phyloP scores from a whole-genome alignment of 1,140 invertebrate genomes.

The Drosophila serrata region DNA sequence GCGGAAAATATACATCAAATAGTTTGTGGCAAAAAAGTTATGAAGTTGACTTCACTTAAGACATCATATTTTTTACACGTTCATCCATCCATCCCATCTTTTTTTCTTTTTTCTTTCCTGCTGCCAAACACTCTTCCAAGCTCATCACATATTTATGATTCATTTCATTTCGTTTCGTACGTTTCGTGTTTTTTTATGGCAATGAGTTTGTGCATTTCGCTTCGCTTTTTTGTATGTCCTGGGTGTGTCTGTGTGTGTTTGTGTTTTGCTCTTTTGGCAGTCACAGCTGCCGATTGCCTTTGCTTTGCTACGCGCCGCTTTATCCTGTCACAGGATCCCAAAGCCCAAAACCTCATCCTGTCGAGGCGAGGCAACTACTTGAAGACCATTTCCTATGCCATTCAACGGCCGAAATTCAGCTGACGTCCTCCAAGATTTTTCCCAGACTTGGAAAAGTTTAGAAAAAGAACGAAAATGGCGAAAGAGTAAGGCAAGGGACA shows the following conservation, averaged over 20 bases:
- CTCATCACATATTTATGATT: conserved; percentile 62
- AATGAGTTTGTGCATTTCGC: conserved; percentile 38
- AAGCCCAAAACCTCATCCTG: conserved; percentile 22
- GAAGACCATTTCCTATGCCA: conserved; percentile 41
- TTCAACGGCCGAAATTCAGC: conserved; percentile 37
- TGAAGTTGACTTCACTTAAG: conserved; percentile 28
- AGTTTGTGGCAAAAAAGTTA: conserved; percentile 29
- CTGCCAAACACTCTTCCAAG: neutral
- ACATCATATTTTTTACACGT: conserved; percentile 5
- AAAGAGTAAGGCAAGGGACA: neutral
- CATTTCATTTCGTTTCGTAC: conserved; percentile 46
- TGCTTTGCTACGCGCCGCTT: conserved; percentile 4
- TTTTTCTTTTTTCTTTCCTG: neutral
- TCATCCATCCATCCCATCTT: neutral
- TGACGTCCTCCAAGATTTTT: conserved; percentile 37
- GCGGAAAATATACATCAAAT: conserved; percentile 1
- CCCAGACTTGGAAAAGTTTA: conserved; percentile 17
- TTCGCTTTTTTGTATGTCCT: conserved; percentile 3
- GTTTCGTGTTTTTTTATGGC: conserved; percentile 45
- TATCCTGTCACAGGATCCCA: neutral
- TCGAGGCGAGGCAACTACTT: conserved; percentile 8
- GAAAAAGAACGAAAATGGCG: conserved; percentile 1
- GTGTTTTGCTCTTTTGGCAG: conserved; percentile 14
- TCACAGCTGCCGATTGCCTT: conserved; percentile 41
- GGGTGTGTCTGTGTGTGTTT: conserved; percentile 2